Evolutionary conservation across 2,888 invertebrate species (phyloP).

Genomic region (Agriopis aurantiaria): DNA sequence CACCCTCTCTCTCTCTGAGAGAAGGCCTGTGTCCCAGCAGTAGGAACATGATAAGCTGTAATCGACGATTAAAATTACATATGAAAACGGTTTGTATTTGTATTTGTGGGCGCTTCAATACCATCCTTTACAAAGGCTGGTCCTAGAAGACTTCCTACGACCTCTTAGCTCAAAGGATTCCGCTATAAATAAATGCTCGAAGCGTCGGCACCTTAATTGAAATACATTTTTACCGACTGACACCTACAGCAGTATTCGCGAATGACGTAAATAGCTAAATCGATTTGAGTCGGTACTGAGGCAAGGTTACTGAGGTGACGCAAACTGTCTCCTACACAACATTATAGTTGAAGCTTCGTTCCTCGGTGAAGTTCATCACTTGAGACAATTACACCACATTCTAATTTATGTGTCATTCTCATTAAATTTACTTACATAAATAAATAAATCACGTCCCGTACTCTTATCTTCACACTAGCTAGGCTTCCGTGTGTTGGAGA

Average conservation of each 20-base stretch:
- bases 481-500: too few species aligned
- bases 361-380: neutral
- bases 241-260: conserved; percentile 10
- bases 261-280: conserved; percentile 15
- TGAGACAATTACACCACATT: neutral
- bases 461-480: too few species aligned
- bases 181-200: conserved; percentile 11
- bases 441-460: too few species aligned
- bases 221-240: conserved; percentile 4
- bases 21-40: too few species aligned
- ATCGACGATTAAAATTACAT: too few species aligned
- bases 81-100: neutral
- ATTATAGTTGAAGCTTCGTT: neutral
- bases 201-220: conserved; percentile 8
- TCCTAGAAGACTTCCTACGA: neutral
- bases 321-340: conserved; percentile 1
- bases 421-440: neutral
- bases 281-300: conserved; percentile 6
- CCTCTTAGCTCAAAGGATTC: neutral
- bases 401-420: neutral
- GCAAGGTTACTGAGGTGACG: conserved; percentile 20
- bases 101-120: neutral
- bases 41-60: too few species aligned
- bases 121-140: neutral
- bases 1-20: too few species aligned